A percentile compares a stretch with the other conserved stretches of the same genome.
Conservation (phyloP, 2,888 invertebrate genomes). For the Ormyrus thymus region DNA sequence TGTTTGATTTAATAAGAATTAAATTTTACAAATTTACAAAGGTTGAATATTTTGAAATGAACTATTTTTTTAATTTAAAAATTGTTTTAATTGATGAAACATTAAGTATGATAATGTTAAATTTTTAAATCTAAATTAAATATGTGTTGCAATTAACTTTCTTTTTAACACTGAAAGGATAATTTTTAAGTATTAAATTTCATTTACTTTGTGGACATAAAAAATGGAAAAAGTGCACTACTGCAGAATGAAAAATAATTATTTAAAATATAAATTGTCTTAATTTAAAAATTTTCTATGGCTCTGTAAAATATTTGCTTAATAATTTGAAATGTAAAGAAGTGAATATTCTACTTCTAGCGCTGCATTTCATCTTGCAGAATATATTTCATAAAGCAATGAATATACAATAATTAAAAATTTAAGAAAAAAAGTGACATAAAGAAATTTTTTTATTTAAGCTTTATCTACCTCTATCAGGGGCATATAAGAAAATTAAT, state of each 20-base stretch:
- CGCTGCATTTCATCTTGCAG: slow-evolving; percentile 16
- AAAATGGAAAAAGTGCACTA: slow-evolving; percentile 32
- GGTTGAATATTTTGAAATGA: slow-evolving; percentile 13
- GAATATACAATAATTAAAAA: slow-evolving; percentile 45
- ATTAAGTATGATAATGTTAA: slow-evolving; percentile 23
- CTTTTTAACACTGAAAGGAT: slow-evolving; percentile 3
- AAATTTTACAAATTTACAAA: neutral
- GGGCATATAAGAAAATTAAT: neutral
- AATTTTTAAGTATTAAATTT: slow-evolving; percentile 1
- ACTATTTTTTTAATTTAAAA: slow-evolving; percentile 38
- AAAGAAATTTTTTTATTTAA: too few relatives aligned
- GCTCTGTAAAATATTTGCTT: slow-evolving; percentile 10
- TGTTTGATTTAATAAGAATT: slow-evolving; percentile 27
- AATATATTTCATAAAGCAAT: slow-evolving; percentile 31
- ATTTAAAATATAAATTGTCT: neutral
- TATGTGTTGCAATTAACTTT: slow-evolving; percentile 17
- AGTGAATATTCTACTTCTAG: neutral
- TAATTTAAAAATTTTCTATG: slow-evolving; percentile 9
- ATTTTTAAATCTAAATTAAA: slow-evolving; percentile 12
- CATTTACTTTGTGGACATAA: neutral
- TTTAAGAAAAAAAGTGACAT: slow-evolving; percentile 20
- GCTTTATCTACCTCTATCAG: too few relatives aligned
- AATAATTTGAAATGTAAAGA: slow-evolving; percentile 17
- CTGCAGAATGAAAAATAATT: slow-evolving; percentile 2
- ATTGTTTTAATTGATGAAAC: slow-evolving; percentile 20